These are phyloP conservation scores for Chironex yamaguchii DNA, from an alignment of 30 jellyfish, hydroid and myxozoan species.

Conservation along the genomic window DNA sequence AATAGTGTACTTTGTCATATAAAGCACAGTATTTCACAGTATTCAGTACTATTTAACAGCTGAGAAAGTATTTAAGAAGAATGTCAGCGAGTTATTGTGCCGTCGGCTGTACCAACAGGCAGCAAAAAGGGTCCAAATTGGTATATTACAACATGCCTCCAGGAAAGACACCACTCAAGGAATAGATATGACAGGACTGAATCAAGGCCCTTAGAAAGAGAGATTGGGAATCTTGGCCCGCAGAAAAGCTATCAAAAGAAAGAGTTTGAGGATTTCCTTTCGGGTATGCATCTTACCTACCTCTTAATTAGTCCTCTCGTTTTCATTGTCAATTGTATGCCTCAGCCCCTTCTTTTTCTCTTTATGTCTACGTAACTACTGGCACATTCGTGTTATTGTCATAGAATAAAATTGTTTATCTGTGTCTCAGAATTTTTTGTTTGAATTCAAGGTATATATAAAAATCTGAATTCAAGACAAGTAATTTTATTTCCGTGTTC, in stretches of 20 bases:
- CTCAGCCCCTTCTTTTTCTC: not conserved
- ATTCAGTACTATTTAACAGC: not conserved
- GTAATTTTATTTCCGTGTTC: slow-evolving; percentile 11
- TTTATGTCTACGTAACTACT: not conserved
- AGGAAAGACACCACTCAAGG: slow-evolving; percentile 50
- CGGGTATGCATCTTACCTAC: too few species aligned
- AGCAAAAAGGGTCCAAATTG: not conserved
- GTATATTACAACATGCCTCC: slow-evolving; percentile 39
- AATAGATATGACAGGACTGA: slow-evolving; percentile 39
- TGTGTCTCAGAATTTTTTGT: not conserved
- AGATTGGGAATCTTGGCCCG: slow-evolving; percentile 57
- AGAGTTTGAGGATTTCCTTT: slow-evolving; percentile 23
- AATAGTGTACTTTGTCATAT: not conserved
- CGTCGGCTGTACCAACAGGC: slow-evolving; percentile 62
- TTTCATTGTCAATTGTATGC: not conserved
- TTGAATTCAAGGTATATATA: too few species aligned
- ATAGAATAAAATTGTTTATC: not conserved
- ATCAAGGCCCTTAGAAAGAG: slow-evolving; percentile 41
- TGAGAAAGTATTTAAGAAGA: not conserved
- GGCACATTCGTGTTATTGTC: not conserved
- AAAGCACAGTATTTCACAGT: not conserved
- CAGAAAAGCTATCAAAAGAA: slow-evolving; percentile 42
- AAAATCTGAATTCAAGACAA: too few species aligned
- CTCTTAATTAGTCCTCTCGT: not conserved
- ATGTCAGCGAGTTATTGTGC: slow-evolving; percentile 72